Base-by-base conservation (phyloP, 1,140 invertebrate genomes). In the Nebria ingens region DNA sequence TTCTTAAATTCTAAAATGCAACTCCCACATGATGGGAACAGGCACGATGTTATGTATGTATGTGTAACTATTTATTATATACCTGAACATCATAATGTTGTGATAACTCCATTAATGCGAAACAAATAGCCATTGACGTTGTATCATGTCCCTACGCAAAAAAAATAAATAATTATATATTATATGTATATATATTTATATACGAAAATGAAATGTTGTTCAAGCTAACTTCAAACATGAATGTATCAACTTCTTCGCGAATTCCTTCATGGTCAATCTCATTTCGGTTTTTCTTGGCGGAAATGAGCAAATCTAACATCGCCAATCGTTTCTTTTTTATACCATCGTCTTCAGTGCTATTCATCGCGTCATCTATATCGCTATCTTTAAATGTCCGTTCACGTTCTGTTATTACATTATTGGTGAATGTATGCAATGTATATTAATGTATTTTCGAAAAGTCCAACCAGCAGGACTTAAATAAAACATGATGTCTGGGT, bases 171-270 rank as follows among this genome's bases (percentile, higher is more conserved):
- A 45, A 34, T 6, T 9, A 34, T n/a, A 34, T 34, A n/a, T 9
- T 34, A n/a, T n/a, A 34, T 34, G 6, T 9, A 9, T 34, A 34
- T 34, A 34, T n/a, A 34, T n/a, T n/a, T n/a, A n/a, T n/a, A n/a
- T n/a, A n/a, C n/a, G n/a, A 17, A 49, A 49, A 13, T 11, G 4
- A 17, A 49, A 49, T 11, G 11, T 11, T 17, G 11, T 13, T 12
- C 19, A 51, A 20, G 19, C 22, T 20, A 58, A 71, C 71, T 73
- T 84, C 85, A 71, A 89, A 89, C 77, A 87, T 84, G 63, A 90
- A 91, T 0, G 86, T 90, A 65, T 90, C 86, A 2, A 89, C 86
- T 76, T 91, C 88, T 65, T 91, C 87, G 58, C 81, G 76, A 38
- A 92, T 87, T 55, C 87, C 86, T 19, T 72, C 56, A 51, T 81